Evolutionary conservation across 2,888 invertebrate species (phyloP).

Genomic region (Rhingia campestris): DNA sequence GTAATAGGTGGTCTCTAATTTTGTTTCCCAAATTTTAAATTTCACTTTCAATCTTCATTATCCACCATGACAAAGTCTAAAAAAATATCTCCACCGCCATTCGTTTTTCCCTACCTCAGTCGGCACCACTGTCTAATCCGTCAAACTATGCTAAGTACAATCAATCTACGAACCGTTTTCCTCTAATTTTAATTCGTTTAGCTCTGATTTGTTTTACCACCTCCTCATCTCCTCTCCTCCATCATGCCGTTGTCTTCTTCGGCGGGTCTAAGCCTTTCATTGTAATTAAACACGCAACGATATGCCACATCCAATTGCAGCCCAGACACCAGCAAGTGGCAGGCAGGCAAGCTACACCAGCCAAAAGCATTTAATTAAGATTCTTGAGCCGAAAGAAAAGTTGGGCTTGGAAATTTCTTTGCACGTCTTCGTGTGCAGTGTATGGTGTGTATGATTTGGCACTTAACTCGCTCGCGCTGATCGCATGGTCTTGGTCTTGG

Average conservation of each 20-base stretch:
- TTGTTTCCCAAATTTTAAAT: too few relatives aligned
- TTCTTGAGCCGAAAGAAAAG: constrained; percentile 70
- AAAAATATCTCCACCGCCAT: neutral
- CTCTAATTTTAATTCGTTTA: constrained; percentile 69
- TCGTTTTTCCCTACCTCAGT: neutral
- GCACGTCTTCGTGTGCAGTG: constrained; percentile 21
- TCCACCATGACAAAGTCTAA: neutral
- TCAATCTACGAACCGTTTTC: constrained; percentile 61
- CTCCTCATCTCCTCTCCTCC: constrained; percentile 18
- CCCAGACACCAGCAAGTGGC: neutral
- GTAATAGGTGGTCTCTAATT: too few relatives aligned
- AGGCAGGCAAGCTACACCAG: neutral
- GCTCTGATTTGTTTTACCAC: constrained; percentile 64
- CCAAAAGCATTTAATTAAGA: constrained; percentile 65
- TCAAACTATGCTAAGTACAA: constrained; percentile 66
- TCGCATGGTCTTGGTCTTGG: constrained; percentile 43
- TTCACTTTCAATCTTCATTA: too few relatives aligned
- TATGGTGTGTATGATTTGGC: constrained; percentile 9
- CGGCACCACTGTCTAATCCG: constrained; percentile 39
- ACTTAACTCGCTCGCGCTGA: constrained; percentile 31
- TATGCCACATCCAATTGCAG: constrained; percentile 45
- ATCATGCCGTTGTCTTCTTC: neutral
- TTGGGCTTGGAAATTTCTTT: constrained; percentile 66
- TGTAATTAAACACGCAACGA: constrained; percentile 69
- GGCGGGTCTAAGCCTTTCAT: constrained; percentile 54